Conservation (phyloP, 2,113 vertebrate genomes). For the Macrotus californicus region DNA sequence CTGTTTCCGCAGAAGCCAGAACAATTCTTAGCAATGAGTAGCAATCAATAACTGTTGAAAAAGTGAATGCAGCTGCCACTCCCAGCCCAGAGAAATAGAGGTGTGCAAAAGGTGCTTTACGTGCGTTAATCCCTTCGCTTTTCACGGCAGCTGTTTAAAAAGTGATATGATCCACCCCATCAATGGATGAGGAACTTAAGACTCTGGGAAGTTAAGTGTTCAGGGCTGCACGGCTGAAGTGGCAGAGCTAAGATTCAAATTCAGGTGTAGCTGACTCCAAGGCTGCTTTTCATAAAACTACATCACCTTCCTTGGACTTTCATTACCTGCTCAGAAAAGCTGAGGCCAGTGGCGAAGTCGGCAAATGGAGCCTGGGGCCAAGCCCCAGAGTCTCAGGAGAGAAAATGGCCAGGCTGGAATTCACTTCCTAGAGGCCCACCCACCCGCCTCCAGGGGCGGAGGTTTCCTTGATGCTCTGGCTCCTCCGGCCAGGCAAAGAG, state of each 20-base stretch:
- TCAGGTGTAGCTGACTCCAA: neutral
- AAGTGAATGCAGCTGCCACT: neutral
- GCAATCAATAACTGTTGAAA: neutral
- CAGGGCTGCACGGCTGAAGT: neutral
- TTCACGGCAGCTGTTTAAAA: neutral
- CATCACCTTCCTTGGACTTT: neutral
- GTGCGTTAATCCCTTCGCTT: neutral
- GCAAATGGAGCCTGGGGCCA: neutral
- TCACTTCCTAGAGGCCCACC: neutral
- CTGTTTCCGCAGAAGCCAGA: neutral
- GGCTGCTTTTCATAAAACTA: neutral
- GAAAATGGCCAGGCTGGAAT: neutral
- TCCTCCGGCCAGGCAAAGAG: fast-evolving
- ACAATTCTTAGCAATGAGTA: neutral
- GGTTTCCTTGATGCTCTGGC: neutral
- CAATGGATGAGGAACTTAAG: neutral
- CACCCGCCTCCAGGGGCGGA: neutral
- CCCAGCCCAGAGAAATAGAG: neutral
- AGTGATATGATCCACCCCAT: neutral
- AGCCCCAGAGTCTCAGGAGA: neutral
- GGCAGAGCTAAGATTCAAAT: neutral
- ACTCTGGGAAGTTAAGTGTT: neutral
- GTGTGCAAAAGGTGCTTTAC: neutral
- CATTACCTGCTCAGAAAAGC: neutral
- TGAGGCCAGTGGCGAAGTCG: neutral